Conservation (phyloP, 2,888 invertebrate genomes). For the Phragmatobia fuliginosa region DNA sequence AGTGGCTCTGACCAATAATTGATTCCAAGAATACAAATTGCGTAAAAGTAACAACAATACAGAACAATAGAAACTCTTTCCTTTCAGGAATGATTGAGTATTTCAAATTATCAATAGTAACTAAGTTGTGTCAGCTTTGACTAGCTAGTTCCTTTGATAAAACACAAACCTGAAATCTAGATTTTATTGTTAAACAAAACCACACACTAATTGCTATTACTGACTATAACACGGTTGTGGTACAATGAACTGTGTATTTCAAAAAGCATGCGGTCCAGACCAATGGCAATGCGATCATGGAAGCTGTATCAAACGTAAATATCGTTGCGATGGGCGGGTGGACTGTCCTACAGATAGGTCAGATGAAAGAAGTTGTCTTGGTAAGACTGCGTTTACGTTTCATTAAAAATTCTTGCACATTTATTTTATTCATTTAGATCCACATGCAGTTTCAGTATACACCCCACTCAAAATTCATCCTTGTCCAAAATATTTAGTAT, state of each 20-base stretch:
- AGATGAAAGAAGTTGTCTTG: slow-evolving; percentile 90
- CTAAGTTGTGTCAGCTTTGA: neutral
- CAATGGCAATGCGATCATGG: slow-evolving; percentile 92
- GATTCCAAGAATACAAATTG: too few relatives aligned
- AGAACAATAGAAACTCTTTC: too few relatives aligned
- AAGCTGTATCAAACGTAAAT: slow-evolving; percentile 87
- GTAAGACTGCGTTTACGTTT: slow-evolving; percentile 64
- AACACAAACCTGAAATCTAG: neutral
- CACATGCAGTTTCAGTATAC: neutral
- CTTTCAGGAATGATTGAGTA: too few relatives aligned
- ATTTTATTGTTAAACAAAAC: slow-evolving; percentile 35
- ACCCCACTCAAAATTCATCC: slow-evolving; percentile 17
- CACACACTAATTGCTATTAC: slow-evolving; percentile 34
- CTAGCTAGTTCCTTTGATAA: neutral
- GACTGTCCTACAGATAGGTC: slow-evolving; percentile 91
- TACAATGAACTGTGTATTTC: slow-evolving; percentile 48
- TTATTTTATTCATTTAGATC: slow-evolving; percentile 12
- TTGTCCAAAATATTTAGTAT: slow-evolving; percentile 19
- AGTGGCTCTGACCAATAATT: neutral
- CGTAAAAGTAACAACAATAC: too few relatives aligned
- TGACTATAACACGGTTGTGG: slow-evolving; percentile 42
- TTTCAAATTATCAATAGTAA: neutral
- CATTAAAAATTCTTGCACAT: slow-evolving; percentile 16
- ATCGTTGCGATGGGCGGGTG: slow-evolving; percentile 88
- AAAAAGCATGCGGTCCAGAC: slow-evolving; percentile 88